Evolutionary conservation across 2,888 invertebrate species (phyloP), one percentile per base, ranked within the genome.

Genomic region (Drosophila paranaensis): DNA sequence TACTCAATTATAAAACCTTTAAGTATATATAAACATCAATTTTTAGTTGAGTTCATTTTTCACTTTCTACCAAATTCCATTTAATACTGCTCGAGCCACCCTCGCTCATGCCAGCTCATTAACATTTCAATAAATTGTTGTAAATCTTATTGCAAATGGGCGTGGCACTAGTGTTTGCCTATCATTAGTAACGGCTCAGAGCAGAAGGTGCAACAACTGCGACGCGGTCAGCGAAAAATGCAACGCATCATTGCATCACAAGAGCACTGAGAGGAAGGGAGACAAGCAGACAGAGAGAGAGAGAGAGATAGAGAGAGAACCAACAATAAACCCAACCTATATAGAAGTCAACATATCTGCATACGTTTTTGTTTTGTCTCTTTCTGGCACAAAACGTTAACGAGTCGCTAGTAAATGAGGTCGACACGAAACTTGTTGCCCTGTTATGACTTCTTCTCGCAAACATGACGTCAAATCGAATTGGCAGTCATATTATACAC

Each of bases 161-260:
- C 74, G 85, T 81, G 74, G 53, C 72, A 64, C 33, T 61, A 40
- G 50, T 87, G 67, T 86, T 83, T 82, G 60, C 54, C 67, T 46
- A 48, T 87, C 79, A 89, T 87, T 83, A 85, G 81, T 85, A 62
- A 79, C 68, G 79, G 76, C 75, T 75, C 64, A 81, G 71, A 67
- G 78, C 65, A 40, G 64, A 71, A 65, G 87, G 70, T 74, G 83
- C 81, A 70, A 71, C 72, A 60, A 66, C 60, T 68, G 68, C 71
- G 60, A 63, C 66, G 50, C 78, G 71, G 70, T 67, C 77, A 74
- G 58, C 33, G 74, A 62, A 58, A 75, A 63, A 46, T 75, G 70
- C 69, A 70, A 73, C 66, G 82, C 82, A 71, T 58, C 54, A 81
- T 61, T 77, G 79, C 35, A 56, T 43, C 65, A 30, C 60, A 70